Conservation (phyloP, 2,797 vertebrate species). For the Kryptolebias ocellatus region DNA sequence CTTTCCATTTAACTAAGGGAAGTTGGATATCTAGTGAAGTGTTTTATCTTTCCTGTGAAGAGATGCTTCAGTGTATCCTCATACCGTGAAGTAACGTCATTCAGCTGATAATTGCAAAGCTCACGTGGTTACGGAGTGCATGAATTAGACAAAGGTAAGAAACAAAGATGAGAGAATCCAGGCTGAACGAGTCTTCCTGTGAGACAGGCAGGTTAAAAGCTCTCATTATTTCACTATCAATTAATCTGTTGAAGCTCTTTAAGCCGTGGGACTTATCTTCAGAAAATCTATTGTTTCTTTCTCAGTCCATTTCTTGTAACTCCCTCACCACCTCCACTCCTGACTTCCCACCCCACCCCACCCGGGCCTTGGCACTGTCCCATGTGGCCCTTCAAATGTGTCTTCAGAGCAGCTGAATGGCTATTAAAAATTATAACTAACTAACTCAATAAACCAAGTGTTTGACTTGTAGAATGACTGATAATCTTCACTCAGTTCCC, state of each 20-base stretch:
- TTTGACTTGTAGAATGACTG: slow-evolving; percentile 25
- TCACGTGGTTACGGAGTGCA: slow-evolving; percentile 3
- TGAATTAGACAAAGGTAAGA: slow-evolving; percentile 18
- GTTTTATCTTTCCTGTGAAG: slow-evolving; percentile 7
- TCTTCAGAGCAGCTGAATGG: slow-evolving; percentile 37
- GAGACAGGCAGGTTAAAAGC: slow-evolving; percentile 37
- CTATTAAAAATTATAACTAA: slow-evolving; percentile 50
- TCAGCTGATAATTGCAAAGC: slow-evolving; percentile 13
- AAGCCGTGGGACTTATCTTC: slow-evolving; percentile 48
- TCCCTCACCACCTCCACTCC: not conserved
- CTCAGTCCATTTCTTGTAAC: slow-evolving; percentile 44
- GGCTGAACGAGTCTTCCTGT: slow-evolving; percentile 23
- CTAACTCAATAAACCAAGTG: slow-evolving; percentile 36
- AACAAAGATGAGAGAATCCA: slow-evolving; percentile 14
- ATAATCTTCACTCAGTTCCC: slow-evolving; percentile 1
- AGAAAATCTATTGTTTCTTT: slow-evolving; percentile 52
- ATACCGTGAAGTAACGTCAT: not conserved
- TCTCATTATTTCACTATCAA: slow-evolving; percentile 68
- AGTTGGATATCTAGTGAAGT: not conserved
- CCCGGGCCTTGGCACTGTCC: slow-evolving; percentile 12
- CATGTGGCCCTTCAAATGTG: slow-evolving; percentile 49
- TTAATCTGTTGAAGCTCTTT: slow-evolving; percentile 54
- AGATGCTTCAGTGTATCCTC: slow-evolving; percentile 5
- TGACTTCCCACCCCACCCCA: not conserved
- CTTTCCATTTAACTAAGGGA: not conserved